Conservation (phyloP, 2,113 vertebrate species). For the Thamnaconus septentrionalis region DNA sequence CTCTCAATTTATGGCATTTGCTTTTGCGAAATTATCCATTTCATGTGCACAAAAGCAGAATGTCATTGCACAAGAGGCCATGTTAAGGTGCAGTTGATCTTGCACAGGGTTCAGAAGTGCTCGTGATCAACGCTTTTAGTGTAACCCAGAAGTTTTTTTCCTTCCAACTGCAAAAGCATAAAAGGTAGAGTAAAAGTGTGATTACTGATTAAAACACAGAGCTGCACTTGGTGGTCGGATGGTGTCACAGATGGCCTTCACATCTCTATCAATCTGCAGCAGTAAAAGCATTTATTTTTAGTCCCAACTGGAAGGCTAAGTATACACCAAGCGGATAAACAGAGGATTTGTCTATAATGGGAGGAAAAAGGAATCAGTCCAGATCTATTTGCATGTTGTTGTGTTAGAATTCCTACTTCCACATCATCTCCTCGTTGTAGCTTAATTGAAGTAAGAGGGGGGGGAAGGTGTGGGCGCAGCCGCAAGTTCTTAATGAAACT, state of each 20-base stretch:
- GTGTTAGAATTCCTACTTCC: conserved; percentile 13
- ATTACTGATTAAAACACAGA: too few relatives aligned
- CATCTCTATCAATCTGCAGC: too few relatives aligned
- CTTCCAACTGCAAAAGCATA: too few relatives aligned
- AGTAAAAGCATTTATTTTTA: conserved; percentile 14
- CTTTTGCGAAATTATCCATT: conserved; percentile 17
- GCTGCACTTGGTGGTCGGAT: background rate
- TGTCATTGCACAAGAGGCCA: background rate
- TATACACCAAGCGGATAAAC: conserved; percentile 14
- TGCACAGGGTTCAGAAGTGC: too few relatives aligned
- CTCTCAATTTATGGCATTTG: background rate
- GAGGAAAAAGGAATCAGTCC: conserved; percentile 3
- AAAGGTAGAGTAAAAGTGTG: too few relatives aligned
- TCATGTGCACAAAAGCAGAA: conserved; percentile 7
- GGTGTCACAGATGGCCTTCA: background rate
- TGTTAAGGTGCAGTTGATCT: too few relatives aligned
- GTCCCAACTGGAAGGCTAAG: conserved; percentile 11
- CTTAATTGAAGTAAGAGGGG: conserved; percentile 3
- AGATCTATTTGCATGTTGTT: background rate
- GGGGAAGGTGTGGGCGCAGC: background rate
- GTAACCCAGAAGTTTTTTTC: too few relatives aligned
- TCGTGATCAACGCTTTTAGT: too few relatives aligned
- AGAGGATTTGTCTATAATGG: conserved; percentile 9
- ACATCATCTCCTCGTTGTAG: conserved; percentile 4
- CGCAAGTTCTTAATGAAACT: conserved; percentile 8